These are phyloP conservation scores for Cheiracanthium punctorium DNA, from an alignment of 2,888 invertebrate genomes.

Conservation along the genomic window DNA sequence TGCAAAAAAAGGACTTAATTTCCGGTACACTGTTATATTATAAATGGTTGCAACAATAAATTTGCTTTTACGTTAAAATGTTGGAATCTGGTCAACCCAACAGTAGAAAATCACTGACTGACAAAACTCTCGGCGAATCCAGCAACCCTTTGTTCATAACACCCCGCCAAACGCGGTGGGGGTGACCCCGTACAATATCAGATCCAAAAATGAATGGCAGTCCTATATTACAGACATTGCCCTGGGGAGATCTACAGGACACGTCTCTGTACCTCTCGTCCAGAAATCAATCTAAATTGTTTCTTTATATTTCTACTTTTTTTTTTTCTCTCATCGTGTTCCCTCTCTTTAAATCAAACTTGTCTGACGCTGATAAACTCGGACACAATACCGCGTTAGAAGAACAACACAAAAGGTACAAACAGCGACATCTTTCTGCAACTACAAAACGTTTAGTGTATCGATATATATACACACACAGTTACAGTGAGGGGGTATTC, in stretches of 20 bases:
- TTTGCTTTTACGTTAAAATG: too few species aligned
- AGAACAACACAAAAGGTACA: slow-evolving; percentile 27
- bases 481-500: neutral
- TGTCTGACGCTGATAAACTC: slow-evolving; percentile 63
- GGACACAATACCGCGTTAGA: slow-evolving; percentile 23
- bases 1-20: too few species aligned
- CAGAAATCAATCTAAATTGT: slow-evolving; percentile 45
- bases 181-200: neutral
- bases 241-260: slow-evolving; percentile 30
- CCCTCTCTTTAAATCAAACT: slow-evolving; percentile 44
- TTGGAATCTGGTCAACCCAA: too few species aligned
- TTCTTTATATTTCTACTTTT: slow-evolving; percentile 17
- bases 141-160: neutral
- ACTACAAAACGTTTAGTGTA: neutral
- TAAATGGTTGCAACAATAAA: too few species aligned
- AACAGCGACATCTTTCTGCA: neutral
- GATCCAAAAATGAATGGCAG: slow-evolving; percentile 48
- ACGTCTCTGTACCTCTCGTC: slow-evolving; percentile 46
- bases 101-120: too few species aligned
- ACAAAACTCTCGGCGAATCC: too few species aligned
- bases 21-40: too few species aligned
- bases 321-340: neutral
- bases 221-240: slow-evolving; percentile 41
- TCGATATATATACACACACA: neutral
- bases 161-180: neutral